Conservation (phyloP, 2,888 invertebrate species). For the Thecophora atra region DNA sequence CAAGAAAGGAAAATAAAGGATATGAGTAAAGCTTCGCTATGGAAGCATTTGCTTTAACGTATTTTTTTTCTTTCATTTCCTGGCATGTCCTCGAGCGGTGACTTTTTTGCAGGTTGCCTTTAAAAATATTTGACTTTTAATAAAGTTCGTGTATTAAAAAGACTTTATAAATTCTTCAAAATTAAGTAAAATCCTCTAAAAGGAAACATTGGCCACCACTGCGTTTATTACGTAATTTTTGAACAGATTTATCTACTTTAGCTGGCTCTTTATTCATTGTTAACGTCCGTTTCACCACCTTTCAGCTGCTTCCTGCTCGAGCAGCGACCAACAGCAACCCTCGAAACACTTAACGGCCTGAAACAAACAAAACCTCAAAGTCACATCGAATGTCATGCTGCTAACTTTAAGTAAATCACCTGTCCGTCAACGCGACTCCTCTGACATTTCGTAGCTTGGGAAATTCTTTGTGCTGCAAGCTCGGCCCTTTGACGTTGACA, state of each 20-base stretch:
- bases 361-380: constrained; percentile 18
- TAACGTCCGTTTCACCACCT: not conserved
- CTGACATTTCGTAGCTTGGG: not conserved
- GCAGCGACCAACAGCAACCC: not conserved
- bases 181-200: not conserved
- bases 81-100: constrained; percentile 29
- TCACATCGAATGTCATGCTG: constrained; percentile 13
- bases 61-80: constrained; percentile 8
- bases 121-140: constrained; percentile 13
- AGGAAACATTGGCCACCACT: not conserved
- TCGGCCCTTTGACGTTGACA: not conserved
- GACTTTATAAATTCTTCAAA: not conserved
- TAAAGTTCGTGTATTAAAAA: not conserved
- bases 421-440: constrained; percentile 17
- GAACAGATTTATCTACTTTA: not conserved
- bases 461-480: constrained; percentile 1
- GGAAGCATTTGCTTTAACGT: constrained; percentile 6
- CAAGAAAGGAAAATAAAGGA: not conserved
- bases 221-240: not conserved
- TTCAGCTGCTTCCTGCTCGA: constrained; percentile 15
- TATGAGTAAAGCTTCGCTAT: constrained; percentile 5
- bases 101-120: constrained; percentile 5
- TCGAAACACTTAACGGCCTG: not conserved
- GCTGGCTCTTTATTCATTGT: not conserved
- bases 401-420: constrained; percentile 13